Conservation (phyloP, 2,113 vertebrate genomes). For the human (Homo sapiens) region GRCh38 chr4:170042001-170042500, state of each 20-base stretch:
- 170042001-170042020: too few species aligned
- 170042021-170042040: too few species aligned
- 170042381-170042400: background rate
- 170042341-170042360: background rate
- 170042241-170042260: background rate
- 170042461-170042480: background rate
- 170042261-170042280: background rate
- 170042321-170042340: background rate
- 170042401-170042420: background rate
- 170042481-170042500: background rate
- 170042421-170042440: background rate
- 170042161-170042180: background rate
- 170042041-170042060: too few species aligned
- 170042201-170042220: background rate
- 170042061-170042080: too few species aligned
- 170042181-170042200: background rate
- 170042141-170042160: background rate
- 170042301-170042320: background rate
- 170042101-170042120: background rate
- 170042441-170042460: background rate
- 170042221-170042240: background rate
- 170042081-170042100: too few species aligned
- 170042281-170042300: background rate
- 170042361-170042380: background rate
- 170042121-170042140: background rate